These are phyloP conservation scores for Vollenhovia emeryi DNA, from an alignment of 1,140 invertebrate species.

Conservation along the genomic window DNA sequence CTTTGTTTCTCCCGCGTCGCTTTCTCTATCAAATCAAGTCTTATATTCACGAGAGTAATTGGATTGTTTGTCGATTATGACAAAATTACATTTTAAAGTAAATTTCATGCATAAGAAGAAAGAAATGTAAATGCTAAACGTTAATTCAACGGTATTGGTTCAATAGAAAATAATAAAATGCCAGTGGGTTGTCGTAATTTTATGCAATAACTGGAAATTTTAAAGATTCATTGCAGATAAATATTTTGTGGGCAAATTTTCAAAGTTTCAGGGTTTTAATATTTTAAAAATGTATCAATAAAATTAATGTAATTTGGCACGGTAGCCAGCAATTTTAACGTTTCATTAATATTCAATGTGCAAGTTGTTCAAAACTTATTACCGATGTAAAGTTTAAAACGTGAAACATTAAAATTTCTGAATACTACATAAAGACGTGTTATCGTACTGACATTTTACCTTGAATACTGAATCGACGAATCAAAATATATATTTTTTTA, in stretches of 20 bases:
- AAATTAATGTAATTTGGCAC: not conserved
- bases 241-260: not conserved
- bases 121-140: not conserved
- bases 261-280: not conserved
- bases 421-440: not conserved
- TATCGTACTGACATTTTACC: not conserved
- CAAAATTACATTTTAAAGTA: not conserved
- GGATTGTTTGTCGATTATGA: not conserved
- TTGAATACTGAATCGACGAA: not conserved
- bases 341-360: not conserved
- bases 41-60: not conserved
- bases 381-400: not conserved
- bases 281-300: not conserved
- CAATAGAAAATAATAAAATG: not conserved
- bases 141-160: not conserved
- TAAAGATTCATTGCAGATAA: not conserved
- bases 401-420: constrained; percentile 12
- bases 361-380: not conserved
- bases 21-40: not conserved
- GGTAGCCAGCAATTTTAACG: not conserved
- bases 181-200: not conserved
- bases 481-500: not conserved
- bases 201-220: not conserved
- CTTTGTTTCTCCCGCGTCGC: not conserved
- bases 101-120: not conserved